Percentiles rank a stretch among this genome's conserved stretches.
phyloP scores from a whole-genome alignment of 2,888 invertebrate species.

The Philopedon plagiatum region DNA sequence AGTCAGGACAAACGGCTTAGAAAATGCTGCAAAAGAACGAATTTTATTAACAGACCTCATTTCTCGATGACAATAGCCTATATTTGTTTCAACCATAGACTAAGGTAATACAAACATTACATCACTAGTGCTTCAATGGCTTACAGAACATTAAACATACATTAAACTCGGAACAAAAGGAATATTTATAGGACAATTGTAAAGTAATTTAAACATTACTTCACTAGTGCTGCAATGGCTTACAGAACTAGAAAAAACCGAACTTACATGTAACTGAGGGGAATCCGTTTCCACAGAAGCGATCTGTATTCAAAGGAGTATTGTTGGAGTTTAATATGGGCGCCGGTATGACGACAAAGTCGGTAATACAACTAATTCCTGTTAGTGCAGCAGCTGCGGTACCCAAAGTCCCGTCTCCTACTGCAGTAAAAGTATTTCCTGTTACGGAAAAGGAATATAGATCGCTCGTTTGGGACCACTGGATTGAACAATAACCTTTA shows the following conservation, averaged over 20 bases:
- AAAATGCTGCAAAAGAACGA: slow-evolving; percentile 70
- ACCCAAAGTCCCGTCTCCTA: slow-evolving; percentile 73
- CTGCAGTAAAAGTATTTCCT: slow-evolving; percentile 76
- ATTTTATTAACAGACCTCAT: too few species aligned
- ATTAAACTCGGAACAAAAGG: too few species aligned
- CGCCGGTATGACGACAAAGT: slow-evolving; percentile 83
- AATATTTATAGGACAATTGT: too few species aligned
- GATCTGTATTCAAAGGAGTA: slow-evolving; percentile 71
- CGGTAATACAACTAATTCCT: slow-evolving; percentile 76
- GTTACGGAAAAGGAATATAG: slow-evolving; percentile 80
- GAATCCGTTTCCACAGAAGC: slow-evolving; percentile 84
- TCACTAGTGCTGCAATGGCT: too few species aligned
- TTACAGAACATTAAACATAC: too few species aligned
- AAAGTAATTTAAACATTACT: too few species aligned
- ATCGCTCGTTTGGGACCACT: slow-evolving; percentile 71
- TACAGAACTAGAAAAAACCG: too few species aligned
- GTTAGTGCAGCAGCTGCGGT: slow-evolving; percentile 70
- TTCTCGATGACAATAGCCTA: too few species aligned
- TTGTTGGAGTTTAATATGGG: slow-evolving; percentile 70
- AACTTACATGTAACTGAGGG: slow-evolving; percentile 76
- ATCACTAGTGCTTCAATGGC: too few species aligned
- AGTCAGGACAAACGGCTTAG: slow-evolving; percentile 82
- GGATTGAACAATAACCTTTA: slow-evolving; percentile 79
- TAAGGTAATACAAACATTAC: too few species aligned
- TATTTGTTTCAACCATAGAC: too few species aligned